These are phyloP conservation scores for Drosophila virilis DNA, from an alignment of 1,140 invertebrate genomes.

Conservation along the genomic window DNA sequence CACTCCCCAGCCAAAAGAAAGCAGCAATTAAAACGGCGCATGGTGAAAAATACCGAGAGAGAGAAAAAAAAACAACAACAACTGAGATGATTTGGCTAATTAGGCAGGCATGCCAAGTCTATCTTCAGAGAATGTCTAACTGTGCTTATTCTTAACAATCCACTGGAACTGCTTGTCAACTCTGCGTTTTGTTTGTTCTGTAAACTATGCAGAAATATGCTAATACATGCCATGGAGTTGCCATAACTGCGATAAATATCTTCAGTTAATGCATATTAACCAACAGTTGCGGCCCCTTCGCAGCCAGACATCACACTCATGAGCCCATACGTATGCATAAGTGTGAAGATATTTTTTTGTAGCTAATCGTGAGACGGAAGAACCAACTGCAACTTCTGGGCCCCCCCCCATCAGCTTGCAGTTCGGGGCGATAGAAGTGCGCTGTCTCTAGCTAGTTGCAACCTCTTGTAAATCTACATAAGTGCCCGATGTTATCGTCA, in stretches of 20 bases:
- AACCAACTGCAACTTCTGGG: constrained; percentile 15
- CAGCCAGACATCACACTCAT: constrained; percentile 16
- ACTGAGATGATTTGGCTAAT: constrained; percentile 75
- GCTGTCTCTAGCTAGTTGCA: not conserved
- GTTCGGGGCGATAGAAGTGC: too few species aligned
- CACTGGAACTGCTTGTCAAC: constrained; percentile 62
- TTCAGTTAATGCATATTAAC: constrained; percentile 57
- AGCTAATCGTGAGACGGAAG: constrained; percentile 34
- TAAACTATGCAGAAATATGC: constrained; percentile 76
- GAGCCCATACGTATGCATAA: constrained; percentile 64
- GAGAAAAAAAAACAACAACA: constrained; percentile 12
- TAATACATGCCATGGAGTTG: constrained; percentile 57
- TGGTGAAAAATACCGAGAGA: constrained; percentile 22
- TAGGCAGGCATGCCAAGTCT: constrained; percentile 50
- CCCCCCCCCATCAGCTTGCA: too few species aligned
- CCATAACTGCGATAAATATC: constrained; percentile 67
- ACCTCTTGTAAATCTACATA: constrained; percentile 30
- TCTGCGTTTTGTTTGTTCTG: constrained; percentile 54
- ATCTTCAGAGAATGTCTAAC: constrained; percentile 29
- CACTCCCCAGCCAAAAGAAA: constrained; percentile 57
- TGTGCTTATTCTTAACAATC: constrained; percentile 26
- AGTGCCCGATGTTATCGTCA: constrained; percentile 16
- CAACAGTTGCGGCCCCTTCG: constrained; percentile 19
- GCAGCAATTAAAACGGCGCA: constrained; percentile 71
- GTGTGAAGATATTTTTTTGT: constrained; percentile 33